Base-by-base conservation (phyloP, 2,888 invertebrate genomes). In the Machimus rusticus region DNA sequence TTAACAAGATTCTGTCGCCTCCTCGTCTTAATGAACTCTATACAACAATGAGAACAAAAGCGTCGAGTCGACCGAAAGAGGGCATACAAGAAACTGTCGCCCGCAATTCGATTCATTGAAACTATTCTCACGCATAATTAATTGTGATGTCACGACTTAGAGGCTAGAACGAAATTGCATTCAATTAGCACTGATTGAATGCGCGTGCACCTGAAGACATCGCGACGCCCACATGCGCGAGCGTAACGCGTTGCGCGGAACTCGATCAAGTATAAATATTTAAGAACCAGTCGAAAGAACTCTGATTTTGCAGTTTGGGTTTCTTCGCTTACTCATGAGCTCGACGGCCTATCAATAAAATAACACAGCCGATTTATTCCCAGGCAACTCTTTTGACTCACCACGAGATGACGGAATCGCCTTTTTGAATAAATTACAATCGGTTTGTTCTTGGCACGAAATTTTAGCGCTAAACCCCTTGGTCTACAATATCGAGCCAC, bases 71-170 rank as follows among this genome's bases (percentile, higher is more conserved):
- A 12, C 4, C 66, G 66, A 66, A 66, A 66, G 66, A 66, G 66
- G 66, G 12, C 66, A 66, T 9, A 8, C 34, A 39, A 81, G 51
- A 23, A 84, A 37, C 66, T 43, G 37, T 66, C 57, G 74, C 57
- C 57, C 66, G 66, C 23, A 74, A 23, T 66, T 66, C 31, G 46
- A 66, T 28, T 66, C 28, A 57, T 84, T 84, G 51, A 84, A 66
- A 84, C 57, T 84, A 84, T 84, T 84, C 84, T 84, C 84, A 84
- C 84, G 84, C 84, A 84, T 74, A 66, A 66, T 84, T 84, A 84
- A 84, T 84, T 84, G 37, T 37, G 57, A 74, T 84, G 66, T 84
- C 84, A 84, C 74, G 84, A 23, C 23, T 46, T 66, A 19, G 51
- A 57, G 66, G 23, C 9, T 66, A 66, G 66, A 66, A 66, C 66